These are phyloP conservation scores for Pentalonia nigronervosa DNA, from an alignment of 1,140 invertebrate genomes.

Conservation along the genomic window DNA sequence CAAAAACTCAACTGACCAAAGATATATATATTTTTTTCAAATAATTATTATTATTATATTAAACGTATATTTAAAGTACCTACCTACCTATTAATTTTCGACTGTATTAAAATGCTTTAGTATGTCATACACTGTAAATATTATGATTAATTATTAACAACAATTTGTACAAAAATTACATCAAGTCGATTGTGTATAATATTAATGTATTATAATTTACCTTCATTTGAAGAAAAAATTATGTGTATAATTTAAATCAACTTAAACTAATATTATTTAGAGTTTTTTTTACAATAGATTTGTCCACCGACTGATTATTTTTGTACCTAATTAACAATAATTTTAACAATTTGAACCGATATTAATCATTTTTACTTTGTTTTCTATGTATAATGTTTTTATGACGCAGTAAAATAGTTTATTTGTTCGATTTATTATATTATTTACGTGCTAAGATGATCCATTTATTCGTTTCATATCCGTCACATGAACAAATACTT, in stretches of 20 bases:
- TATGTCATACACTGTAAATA: constrained; percentile 5
- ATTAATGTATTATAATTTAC: background rate
- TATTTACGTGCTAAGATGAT: background rate
- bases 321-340: constrained; percentile 39
- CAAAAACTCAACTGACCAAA: background rate
- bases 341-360: background rate
- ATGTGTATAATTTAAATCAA: background rate
- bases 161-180: background rate
- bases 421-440: constrained; percentile 13
- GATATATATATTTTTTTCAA: background rate
- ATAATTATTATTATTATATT: background rate
- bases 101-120: constrained; percentile 1
- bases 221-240: background rate
- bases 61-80: background rate
- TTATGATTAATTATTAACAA: constrained; percentile 16
- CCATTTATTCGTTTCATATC: background rate
- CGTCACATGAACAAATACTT: background rate
- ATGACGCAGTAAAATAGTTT: background rate
- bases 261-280: constrained; percentile 10
- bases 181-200: background rate
- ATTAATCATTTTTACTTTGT: constrained; percentile 4
- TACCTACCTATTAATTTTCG: background rate
- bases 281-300: constrained; percentile 1
- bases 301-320: constrained; percentile 39
- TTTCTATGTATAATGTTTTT: background rate